phyloP scores from a whole-genome alignment of 2,888 invertebrate species.

The Cheilosia scutellata region DNA sequence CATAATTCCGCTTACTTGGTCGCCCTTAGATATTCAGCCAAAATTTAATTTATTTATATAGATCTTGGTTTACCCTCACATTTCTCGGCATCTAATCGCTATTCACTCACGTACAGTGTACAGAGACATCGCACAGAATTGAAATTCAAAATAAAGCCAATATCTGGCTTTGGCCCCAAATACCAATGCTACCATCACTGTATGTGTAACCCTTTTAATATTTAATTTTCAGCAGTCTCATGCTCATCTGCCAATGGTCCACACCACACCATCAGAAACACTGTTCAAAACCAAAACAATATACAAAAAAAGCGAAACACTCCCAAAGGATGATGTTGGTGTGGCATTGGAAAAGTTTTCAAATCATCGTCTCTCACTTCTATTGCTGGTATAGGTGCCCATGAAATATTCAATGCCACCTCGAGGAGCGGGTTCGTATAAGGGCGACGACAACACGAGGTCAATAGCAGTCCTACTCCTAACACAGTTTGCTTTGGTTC shows the following conservation, averaged over 20 bases:
- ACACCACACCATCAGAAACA: background rate
- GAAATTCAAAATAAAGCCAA: conserved; percentile 64
- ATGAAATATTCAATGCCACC: conserved; percentile 72
- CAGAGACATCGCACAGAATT: conserved; percentile 26
- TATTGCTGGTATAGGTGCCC: conserved; percentile 41
- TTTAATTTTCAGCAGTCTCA: conserved; percentile 57
- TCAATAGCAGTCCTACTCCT: conserved; percentile 56
- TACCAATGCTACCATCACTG: conserved; percentile 30
- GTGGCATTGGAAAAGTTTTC: conserved; percentile 64
- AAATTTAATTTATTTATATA: conserved; percentile 57
- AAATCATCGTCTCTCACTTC: conserved; percentile 64
- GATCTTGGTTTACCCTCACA: conserved; percentile 21
- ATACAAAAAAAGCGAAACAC: conserved; percentile 35
- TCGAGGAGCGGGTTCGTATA: conserved; percentile 40
- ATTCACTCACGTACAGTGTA: conserved; percentile 57
- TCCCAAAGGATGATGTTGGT: conserved; percentile 14
- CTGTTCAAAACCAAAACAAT: conserved; percentile 49
- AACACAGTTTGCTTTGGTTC: conserved; percentile 54
- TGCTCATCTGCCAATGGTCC: background rate
- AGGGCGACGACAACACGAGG: conserved; percentile 52
- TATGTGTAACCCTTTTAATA: conserved; percentile 60
- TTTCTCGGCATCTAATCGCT: conserved; percentile 41
- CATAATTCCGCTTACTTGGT: conserved; percentile 52
- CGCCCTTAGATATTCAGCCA: conserved; percentile 24
- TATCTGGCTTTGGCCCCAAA: conserved; percentile 31